Evolutionary conservation across 2,888 invertebrate species (phyloP).

Genomic region (Choristoneura rosaceana): DNA sequence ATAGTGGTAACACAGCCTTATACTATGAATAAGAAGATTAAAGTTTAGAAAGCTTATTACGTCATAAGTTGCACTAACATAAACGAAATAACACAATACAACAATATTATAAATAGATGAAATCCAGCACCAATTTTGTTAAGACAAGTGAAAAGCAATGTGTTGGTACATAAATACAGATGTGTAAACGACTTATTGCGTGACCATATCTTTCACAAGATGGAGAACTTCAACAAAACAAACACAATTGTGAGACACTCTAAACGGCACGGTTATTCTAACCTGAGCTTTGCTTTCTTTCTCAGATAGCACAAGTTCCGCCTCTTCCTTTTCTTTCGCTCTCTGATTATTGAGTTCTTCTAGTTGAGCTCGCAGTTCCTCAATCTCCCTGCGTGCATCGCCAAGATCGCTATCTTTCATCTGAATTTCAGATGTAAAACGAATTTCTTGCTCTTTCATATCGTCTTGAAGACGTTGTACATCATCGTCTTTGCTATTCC

Average conservation of each 20-base stretch:
- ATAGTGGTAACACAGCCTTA: no score
- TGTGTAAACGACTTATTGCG: neutral
- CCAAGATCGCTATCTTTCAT: constrained; percentile 57
- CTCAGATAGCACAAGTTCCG: constrained; percentile 54
- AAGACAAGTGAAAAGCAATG: constrained; percentile 14
- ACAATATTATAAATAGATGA: neutral
- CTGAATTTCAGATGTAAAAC: constrained; percentile 50
- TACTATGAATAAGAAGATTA: neutral
- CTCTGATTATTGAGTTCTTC: constrained; percentile 56
- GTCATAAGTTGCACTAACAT: neutral
- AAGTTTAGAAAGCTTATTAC: neutral
- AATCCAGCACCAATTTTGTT: constrained; percentile 21
- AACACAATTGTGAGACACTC: constrained; percentile 45
- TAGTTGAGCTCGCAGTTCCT: constrained; percentile 58
- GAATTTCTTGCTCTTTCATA: constrained; percentile 55
- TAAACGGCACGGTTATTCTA: constrained; percentile 59
- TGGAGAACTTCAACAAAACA: constrained; percentile 38
- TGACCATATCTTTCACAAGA: neutral
- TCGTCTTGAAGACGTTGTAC: constrained; percentile 56
- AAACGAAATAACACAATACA: neutral
- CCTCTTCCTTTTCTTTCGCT: constrained; percentile 63
- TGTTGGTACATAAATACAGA: neutral
- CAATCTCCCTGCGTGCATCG: constrained; percentile 53
- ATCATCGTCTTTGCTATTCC: constrained; percentile 58
- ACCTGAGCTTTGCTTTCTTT: constrained; percentile 72